Evolutionary conservation across 2,797 vertebrate genomes (phyloP).

Genomic region (Oryzias sinensis): DNA sequence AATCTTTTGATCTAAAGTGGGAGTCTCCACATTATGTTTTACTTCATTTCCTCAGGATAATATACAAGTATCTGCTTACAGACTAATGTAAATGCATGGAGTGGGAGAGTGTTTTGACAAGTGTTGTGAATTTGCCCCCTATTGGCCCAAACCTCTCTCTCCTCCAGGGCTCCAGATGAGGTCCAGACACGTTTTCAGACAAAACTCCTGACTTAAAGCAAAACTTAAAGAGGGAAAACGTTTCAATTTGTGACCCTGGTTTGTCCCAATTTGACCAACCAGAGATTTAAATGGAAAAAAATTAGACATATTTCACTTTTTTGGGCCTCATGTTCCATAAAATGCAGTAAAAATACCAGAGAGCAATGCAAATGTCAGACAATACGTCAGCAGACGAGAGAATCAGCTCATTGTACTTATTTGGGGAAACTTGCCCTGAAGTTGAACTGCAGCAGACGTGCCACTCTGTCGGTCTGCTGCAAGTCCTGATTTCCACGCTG

Average conservation of each 20-base stretch:
- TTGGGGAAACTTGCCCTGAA: slow-evolving; percentile 28
- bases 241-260: too few species aligned
- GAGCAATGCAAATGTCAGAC: slow-evolving; percentile 61
- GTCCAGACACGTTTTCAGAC: slow-evolving; percentile 13
- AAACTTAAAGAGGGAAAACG: not conserved
- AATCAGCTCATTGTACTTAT: slow-evolving; percentile 68
- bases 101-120: slow-evolving; percentile 44
- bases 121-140: slow-evolving; percentile 23
- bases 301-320: slow-evolving; percentile 6
- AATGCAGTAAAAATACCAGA: slow-evolving; percentile 48
- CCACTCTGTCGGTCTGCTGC: slow-evolving; percentile 31
- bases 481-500: slow-evolving; percentile 26
- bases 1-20: not conserved
- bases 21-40: not conserved
- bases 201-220: slow-evolving; percentile 10
- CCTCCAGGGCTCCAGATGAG: slow-evolving; percentile 9
- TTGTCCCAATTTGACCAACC: not conserved
- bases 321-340: slow-evolving; percentile 19
- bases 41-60: slow-evolving; percentile 5
- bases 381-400: slow-evolving; percentile 60
- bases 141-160: slow-evolving; percentile 3
- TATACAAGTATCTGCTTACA: slow-evolving; percentile 1
- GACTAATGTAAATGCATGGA: not conserved
- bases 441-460: slow-evolving; percentile 36
- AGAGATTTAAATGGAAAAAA: slow-evolving; percentile 2